Conservation (phyloP, 2,888 invertebrate species). For the Polyploca ridens region DNA sequence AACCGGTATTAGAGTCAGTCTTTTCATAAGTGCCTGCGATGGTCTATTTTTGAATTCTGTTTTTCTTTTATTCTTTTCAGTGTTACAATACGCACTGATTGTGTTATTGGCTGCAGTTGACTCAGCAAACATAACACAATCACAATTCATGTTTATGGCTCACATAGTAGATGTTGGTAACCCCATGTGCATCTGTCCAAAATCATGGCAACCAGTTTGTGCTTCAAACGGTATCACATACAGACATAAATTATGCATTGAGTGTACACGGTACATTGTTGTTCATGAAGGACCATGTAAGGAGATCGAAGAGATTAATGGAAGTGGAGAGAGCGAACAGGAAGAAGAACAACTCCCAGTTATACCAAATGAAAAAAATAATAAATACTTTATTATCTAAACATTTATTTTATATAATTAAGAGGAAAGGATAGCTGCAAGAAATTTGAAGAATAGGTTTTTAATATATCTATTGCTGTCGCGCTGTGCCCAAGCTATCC, state of each 20-base stretch:
- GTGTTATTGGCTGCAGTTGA: background rate
- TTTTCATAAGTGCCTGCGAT: too few species aligned
- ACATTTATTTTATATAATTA: too few species aligned
- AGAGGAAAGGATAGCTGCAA: too few species aligned
- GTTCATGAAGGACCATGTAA: background rate
- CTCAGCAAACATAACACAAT: background rate
- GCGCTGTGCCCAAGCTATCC: too few species aligned
- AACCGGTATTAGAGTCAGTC: too few species aligned
- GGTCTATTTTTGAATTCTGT: too few species aligned
- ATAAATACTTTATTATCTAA: too few species aligned
- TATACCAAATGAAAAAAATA: too few species aligned
- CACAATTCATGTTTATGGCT: background rate
- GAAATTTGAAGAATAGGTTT: too few species aligned
- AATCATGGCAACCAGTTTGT: background rate
- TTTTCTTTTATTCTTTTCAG: background rate
- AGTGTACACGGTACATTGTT: background rate
- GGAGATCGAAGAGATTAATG: background rate
- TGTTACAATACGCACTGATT: background rate
- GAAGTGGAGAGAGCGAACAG: background rate
- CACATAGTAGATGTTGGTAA: background rate
- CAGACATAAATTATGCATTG: background rate
- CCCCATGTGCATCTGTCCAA: background rate
- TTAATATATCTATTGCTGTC: too few species aligned
- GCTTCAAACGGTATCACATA: conserved; percentile 1
- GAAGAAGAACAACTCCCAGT: background rate